Percentiles rank a stretch among this genome's conserved stretches.
phyloP scores from a whole-genome alignment of 2,113 vertebrate species.

The Chaenogobius annularis region DNA sequence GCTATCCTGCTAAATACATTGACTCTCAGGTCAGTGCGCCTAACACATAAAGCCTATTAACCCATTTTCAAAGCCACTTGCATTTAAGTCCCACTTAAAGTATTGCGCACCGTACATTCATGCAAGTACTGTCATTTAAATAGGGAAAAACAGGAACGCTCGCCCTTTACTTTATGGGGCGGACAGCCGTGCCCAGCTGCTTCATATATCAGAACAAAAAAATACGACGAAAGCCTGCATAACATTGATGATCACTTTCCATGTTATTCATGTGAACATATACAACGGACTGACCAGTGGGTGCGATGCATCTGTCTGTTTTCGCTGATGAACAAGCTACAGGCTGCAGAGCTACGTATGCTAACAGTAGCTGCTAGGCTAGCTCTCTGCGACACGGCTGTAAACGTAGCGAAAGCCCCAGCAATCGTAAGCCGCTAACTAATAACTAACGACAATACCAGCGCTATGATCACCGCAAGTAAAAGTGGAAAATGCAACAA shows the following conservation, averaged over 20 bases:
- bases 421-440: constrained; percentile 9
- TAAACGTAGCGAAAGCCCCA: constrained; percentile 19
- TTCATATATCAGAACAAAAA: constrained; percentile 10
- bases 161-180: constrained; percentile 21
- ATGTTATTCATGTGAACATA: not conserved
- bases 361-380: constrained; percentile 58
- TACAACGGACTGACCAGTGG: not conserved
- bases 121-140: constrained; percentile 15
- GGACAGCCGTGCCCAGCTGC: constrained; percentile 34
- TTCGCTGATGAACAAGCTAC: constrained; percentile 37
- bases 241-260: not conserved
- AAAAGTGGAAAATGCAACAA: not conserved
- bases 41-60: constrained; percentile 4
- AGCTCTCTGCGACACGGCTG: constrained; percentile 70
- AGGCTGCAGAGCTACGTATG: constrained; percentile 47
- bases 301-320: constrained; percentile 45
- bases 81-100: constrained; percentile 12
- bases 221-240: not conserved
- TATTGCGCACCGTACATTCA: constrained; percentile 5
- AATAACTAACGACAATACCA: not conserved
- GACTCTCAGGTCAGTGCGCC: constrained; percentile 11
- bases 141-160: constrained; percentile 41
- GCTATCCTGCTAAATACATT: constrained; percentile 31
- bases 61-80: not conserved
- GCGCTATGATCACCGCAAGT: not conserved